These are phyloP conservation scores for Hydraecia micacea DNA, from an alignment of 2,888 invertebrate genomes.

Conservation along the genomic window DNA sequence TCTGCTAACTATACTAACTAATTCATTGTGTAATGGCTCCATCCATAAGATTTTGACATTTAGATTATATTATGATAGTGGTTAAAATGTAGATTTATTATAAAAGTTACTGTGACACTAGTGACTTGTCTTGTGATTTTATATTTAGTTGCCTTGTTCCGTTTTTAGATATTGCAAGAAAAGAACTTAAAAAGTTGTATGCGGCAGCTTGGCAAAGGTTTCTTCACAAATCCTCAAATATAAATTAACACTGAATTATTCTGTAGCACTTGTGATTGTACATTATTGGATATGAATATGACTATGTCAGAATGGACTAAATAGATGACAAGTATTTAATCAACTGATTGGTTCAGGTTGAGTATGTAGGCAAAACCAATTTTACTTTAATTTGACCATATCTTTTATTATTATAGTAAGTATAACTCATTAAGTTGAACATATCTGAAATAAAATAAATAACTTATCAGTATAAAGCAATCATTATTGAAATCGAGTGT, in stretches of 20 bases:
- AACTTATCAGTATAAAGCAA: conserved; percentile 52
- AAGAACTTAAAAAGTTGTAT: conserved; percentile 48
- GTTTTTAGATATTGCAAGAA: conserved; percentile 51
- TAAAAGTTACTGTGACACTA: conserved; percentile 73
- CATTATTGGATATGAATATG: conserved; percentile 21
- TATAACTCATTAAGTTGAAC: conserved; percentile 61
- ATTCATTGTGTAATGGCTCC: conserved; percentile 82
- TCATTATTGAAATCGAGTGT: conserved; percentile 47
- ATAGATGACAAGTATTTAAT: conserved; percentile 7
- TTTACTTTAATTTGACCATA: conserved; percentile 61
- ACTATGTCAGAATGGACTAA: conserved; percentile 6
- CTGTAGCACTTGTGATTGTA: conserved; percentile 58
- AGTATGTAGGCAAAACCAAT: conserved; percentile 19
- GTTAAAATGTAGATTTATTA: conserved; percentile 73
- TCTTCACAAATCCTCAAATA: conserved; percentile 23
- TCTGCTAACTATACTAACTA: conserved; percentile 76
- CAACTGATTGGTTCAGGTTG: conserved; percentile 5
- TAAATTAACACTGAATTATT: conserved; percentile 26
- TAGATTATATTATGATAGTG: conserved; percentile 74
- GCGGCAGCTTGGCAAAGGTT: conserved; percentile 28
- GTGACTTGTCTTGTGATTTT: conserved; percentile 75
- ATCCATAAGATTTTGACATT: conserved; percentile 82
- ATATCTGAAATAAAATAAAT: conserved; percentile 65
- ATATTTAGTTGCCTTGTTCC: conserved; percentile 68
- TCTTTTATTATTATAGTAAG: conserved; percentile 48